Percentiles rank a stretch among this genome's conserved stretches.
Evolutionary conservation across 2,113 vertebrate genomes (phyloP).

Genomic region (Bolborhynchus lineola): DNA sequence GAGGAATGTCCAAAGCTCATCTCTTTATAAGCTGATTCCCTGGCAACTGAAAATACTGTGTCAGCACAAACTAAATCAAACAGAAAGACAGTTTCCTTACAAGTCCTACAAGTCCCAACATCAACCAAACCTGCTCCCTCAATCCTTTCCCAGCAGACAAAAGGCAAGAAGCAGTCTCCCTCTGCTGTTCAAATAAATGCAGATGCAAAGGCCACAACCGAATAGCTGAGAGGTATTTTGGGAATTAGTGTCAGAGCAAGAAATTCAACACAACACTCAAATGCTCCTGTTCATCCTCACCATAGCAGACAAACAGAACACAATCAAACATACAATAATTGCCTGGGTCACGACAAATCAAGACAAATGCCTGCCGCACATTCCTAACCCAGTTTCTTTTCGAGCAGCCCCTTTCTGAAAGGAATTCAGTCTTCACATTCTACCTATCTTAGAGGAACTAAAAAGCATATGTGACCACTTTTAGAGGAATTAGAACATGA

Average conservation of each 20-base stretch:
- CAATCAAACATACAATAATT: neutral
- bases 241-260: neutral
- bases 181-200: neutral
- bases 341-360: neutral
- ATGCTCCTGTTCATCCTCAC: neutral
- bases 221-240: neutral
- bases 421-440: neutral
- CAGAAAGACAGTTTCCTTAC: neutral
- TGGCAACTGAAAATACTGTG: neutral
- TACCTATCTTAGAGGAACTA: neutral
- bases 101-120: neutral
- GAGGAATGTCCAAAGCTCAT: neutral
- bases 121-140: neutral
- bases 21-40: neutral
- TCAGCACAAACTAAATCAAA: neutral
- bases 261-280: neutral
- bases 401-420: neutral
- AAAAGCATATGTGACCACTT: neutral
- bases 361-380: neutral
- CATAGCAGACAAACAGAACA: neutral
- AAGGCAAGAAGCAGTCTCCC: neutral
- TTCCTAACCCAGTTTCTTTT: neutral
- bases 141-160: neutral
- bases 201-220: neutral
- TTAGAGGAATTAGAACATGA: neutral